Evolutionary conservation across 2,888 invertebrate genomes (phyloP).

Genomic region (Anorthoa munda): DNA sequence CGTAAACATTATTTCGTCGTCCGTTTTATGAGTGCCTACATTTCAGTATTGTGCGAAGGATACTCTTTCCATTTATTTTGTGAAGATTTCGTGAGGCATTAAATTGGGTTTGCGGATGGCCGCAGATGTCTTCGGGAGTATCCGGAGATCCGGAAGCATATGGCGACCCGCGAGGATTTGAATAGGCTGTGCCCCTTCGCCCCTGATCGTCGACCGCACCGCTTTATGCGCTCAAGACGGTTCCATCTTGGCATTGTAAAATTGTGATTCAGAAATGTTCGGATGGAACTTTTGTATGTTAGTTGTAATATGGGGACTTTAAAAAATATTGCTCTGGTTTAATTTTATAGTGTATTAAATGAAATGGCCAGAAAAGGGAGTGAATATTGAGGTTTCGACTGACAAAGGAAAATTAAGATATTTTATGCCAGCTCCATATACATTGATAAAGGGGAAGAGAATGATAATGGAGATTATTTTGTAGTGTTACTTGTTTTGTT

Average conservation of each 20-base stretch:
- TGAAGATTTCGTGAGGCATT: conserved; percentile 85
- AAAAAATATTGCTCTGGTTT: not conserved
- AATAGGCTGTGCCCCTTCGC: conserved; percentile 70
- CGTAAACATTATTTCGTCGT: conserved; percentile 47
- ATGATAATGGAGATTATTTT: too few species aligned
- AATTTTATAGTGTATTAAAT: not conserved
- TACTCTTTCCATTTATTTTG: conserved; percentile 82
- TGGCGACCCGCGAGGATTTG: conserved; percentile 75
- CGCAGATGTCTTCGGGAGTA: conserved; percentile 85
- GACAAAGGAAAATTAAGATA: not conserved
- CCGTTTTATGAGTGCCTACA: conserved; percentile 61
- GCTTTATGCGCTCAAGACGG: conserved; percentile 48
- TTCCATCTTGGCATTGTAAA: conserved; percentile 43
- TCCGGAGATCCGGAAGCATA: conserved; percentile 72
- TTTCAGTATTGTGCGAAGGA: conserved; percentile 63
- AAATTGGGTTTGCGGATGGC: conserved; percentile 85
- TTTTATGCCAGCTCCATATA: not conserved
- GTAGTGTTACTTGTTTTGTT: too few species aligned
- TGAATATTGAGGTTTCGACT: not conserved
- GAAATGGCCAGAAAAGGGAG: not conserved
- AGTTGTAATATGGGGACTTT: not conserved
- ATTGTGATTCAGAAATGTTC: conserved; percentile 36
- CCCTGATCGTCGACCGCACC: conserved; percentile 40
- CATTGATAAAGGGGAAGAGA: not conserved
- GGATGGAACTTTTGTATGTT: conserved; percentile 15